Evolutionary conservation across 2,888 invertebrate genomes (phyloP), one percentile per base, ranked within the genome.

Genomic region (Steromphala cineraria): DNA sequence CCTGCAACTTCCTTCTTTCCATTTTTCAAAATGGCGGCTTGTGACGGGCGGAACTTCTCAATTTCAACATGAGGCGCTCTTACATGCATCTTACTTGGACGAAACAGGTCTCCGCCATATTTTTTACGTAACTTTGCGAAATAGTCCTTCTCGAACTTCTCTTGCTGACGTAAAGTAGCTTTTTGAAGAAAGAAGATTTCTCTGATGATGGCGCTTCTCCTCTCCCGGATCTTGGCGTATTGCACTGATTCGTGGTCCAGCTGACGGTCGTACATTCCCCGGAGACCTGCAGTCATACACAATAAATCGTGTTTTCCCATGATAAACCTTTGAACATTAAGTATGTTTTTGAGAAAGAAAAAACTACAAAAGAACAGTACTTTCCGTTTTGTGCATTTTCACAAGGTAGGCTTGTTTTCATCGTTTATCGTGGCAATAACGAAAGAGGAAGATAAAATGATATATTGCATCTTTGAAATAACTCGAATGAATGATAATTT

Each of bases 191-290:
- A 31, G 21, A 77, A 13, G 0, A 77, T 31, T 19, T 77, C 77
- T 21, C 52, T 77, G 31, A 77, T 0, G 17, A 77, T 55, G 0
- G 56, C 31, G 31, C n/a, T 56, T 21, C 77, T 36, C 55, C 19
- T 55, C 53, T 77, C 36, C 13, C 36, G 24, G 36, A 77, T n/a
- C 55, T 56, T 77, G 40, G 36, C 28, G 31, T 28, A 77, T n/a
- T 28, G 17, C 56, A 77, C 56, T 10, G 77, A 77, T 40, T 77
- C 77, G 1, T 77, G 53, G 77, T 77, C 77, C 40, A 77, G 19
- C 36, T 77, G 53, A 36, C 77, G 53, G 28, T 77, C 77, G 52
- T 55, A 36, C 77, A 77, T 77, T 24, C 2, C 36, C 21, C 53
- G n/a, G 8, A 55, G 36, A 21, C 55, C 77, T 77, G 77, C 17